A percentile compares a stretch with the other conserved stretches of the same genome.
Evolutionary conservation across 2,113 vertebrate genomes (phyloP).

Genomic region (Zapornia atra): DNA sequence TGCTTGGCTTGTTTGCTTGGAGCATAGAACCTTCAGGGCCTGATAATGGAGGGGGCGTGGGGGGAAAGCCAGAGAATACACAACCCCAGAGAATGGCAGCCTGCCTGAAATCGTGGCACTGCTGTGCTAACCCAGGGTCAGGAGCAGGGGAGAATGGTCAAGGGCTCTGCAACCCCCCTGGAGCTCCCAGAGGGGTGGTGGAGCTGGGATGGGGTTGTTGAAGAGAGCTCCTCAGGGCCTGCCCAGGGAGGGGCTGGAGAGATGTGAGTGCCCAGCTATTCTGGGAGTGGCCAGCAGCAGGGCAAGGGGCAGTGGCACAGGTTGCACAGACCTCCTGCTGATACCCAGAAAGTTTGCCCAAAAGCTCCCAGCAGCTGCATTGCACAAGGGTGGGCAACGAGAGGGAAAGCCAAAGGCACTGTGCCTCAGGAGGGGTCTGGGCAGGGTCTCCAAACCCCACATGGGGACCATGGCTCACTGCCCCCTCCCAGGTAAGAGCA

Average conservation of each 20-base stretch:
- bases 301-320: background rate
- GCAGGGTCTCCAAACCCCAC: background rate
- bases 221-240: background rate
- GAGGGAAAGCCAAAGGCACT: fast-evolving
- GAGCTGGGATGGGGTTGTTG: fast-evolving
- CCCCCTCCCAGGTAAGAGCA: background rate
- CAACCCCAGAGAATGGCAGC: background rate
- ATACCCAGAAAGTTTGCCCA: background rate
- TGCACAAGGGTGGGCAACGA: too few species aligned
- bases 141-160: background rate
- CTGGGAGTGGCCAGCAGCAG: fast-evolving
- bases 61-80: fast-evolving
- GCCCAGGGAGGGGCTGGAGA: background rate
- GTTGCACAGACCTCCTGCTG: background rate
- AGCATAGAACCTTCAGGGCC: background rate
- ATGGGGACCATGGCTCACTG: too few species aligned
- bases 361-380: background rate
- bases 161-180: background rate
- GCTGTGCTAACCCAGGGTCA: background rate
- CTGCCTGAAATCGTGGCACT: fast-evolving
- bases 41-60: background rate
- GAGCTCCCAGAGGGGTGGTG: background rate
- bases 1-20: background rate
- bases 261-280: background rate
- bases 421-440: too few species aligned